phyloP scores from a whole-genome alignment of 2,797 vertebrate species.

The Furcifer pardalis region DNA sequence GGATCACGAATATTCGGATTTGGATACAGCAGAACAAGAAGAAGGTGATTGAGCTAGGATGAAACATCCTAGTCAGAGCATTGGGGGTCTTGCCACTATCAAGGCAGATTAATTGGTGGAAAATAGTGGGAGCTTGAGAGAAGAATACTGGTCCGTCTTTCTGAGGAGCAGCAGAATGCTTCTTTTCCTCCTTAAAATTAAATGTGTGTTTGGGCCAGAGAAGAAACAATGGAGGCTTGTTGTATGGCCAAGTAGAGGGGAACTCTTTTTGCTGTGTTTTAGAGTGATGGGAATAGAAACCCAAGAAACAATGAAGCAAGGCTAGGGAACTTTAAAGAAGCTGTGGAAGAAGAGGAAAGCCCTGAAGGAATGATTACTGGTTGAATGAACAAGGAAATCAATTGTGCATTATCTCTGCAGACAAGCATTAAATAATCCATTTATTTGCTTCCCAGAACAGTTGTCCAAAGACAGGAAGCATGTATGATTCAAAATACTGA shows the following conservation, averaged over 20 bases:
- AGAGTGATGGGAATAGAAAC: neutral
- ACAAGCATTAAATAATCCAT: neutral
- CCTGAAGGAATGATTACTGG: neutral
- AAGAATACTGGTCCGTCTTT: neutral
- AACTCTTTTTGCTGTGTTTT: neutral
- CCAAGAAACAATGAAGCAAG: neutral
- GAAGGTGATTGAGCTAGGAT: neutral
- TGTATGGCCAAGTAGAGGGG: neutral
- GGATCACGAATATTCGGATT: too few species aligned
- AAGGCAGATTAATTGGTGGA: neutral
- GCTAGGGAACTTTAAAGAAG: neutral
- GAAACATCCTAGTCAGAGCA: neutral
- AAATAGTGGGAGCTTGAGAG: neutral
- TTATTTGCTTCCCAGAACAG: conserved; percentile 21
- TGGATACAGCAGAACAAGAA: too few species aligned
- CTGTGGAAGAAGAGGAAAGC: neutral
- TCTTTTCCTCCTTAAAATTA: neutral
- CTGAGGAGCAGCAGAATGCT: neutral
- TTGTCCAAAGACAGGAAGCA: neutral
- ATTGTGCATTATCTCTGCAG: neutral
- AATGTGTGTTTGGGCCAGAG: neutral
- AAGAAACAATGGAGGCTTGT: neutral
- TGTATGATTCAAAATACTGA: conserved; percentile 1
- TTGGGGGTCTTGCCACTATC: neutral
- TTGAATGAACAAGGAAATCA: conserved; percentile 10